Conservation (phyloP, 53 echinoderm and acorn worm species). For the Hippasteria phrygiana region DNA sequence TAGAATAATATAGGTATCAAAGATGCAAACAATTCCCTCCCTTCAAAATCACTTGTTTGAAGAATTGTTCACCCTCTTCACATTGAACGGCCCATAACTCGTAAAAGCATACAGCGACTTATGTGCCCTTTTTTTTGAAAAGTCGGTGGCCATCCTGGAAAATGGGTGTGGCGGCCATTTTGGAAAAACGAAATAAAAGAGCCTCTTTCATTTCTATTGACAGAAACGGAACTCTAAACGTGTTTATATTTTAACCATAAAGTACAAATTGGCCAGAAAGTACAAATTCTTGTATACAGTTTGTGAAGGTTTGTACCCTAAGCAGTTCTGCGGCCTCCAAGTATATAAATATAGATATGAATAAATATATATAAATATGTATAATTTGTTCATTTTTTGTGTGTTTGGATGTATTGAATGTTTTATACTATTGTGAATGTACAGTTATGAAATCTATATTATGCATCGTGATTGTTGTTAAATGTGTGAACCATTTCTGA, state of each 20-base stretch:
- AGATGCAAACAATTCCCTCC: too few species aligned
- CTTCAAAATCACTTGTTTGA: too few species aligned
- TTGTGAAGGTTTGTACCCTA: not conserved
- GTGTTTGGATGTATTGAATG: slow-evolving; percentile 8
- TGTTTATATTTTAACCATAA: not conserved
- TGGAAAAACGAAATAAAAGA: too few species aligned
- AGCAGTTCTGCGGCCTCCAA: not conserved
- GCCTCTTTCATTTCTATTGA: too few species aligned
- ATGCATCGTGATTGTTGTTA: not conserved
- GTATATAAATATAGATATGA: not conserved
- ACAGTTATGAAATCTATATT: slow-evolving; percentile 21
- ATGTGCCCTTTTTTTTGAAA: too few species aligned
- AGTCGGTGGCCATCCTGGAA: too few species aligned
- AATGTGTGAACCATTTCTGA: slow-evolving; percentile 10
- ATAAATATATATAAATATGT: slow-evolving; percentile 13
- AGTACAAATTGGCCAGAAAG: not conserved
- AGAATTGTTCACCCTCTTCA: too few species aligned
- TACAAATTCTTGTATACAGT: not conserved
- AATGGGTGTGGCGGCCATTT: too few species aligned
- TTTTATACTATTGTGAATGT: slow-evolving; percentile 41
- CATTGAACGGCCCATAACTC: too few species aligned
- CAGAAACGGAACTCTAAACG: too few species aligned
- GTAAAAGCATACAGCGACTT: too few species aligned
- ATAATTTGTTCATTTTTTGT: slow-evolving; percentile 3
- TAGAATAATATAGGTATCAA: too few species aligned